Evolutionary conservation across 2,113 vertebrate genomes (phyloP), one percentile per base, ranked within the genome.

Genomic region (Myiagra hebetior): DNA sequence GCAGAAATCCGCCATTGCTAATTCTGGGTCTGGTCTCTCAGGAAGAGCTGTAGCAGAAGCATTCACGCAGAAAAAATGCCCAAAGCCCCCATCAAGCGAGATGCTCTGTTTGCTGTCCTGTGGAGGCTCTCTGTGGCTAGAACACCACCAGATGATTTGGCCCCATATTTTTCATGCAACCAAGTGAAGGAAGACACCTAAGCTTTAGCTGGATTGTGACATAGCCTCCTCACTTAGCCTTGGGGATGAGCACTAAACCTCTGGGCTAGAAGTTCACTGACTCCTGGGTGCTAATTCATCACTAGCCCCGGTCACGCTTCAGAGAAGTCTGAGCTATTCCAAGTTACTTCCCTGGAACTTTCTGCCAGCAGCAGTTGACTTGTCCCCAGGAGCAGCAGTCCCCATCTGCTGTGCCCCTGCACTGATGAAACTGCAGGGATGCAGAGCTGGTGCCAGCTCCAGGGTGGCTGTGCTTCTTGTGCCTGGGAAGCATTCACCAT

Each of bases 401-500:
- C 19, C n/a, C 8, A 10, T 47, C 80, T 64, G 30, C 26, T 2
- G 15, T 14, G 6, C 22, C 7, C 3, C 21, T 39, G 24, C 7
- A 3, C 23, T 60, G 35, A n/a, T 73, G 37, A n/a, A 70, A 24
- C 9, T 2, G 2, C 3, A 14, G 22, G 46, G 19, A 46, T 19
- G 27, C 9, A 65, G 24, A 33, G 55, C 42, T 69, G 24, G 15
- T 64, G 86, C 24, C 39, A 67, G 22, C 24, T 78, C 23, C 19
- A 2, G 1, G 20, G 13, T 47, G 57, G 42, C 21, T 6, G 4
- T 50, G 28, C 17, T 27, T 69, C 44, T 92, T 37, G 41, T 81
- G 42, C 23, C 27, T 39, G 10, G 39, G 27, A 89, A 81, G 23
- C 3, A 0, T 26, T 63, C 9, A 1, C 13, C 1, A 0, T 1